Evolutionary conservation across 2,888 invertebrate species (phyloP).

Genomic region (Netelia fuscicornis): DNA sequence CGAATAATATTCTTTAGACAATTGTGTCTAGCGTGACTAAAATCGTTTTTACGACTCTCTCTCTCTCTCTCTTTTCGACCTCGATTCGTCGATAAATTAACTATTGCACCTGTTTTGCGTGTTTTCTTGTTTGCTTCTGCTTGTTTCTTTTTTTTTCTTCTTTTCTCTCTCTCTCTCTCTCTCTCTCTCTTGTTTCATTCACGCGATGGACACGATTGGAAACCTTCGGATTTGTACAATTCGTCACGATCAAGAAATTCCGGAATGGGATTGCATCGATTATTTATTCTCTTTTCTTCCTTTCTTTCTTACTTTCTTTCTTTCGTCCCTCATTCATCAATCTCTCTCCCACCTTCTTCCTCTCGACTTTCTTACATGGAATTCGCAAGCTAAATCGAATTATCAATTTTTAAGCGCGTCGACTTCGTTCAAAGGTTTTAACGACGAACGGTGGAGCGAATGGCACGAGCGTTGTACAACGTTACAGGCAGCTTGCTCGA

Average conservation of each 20-base stretch:
- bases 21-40: background rate
- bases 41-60: background rate
- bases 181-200: no score
- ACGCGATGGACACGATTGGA: background rate
- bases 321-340: background rate
- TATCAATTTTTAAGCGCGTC: background rate
- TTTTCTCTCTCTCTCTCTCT: no score
- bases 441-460: background rate
- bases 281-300: background rate
- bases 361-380: background rate
- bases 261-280: background rate
- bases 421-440: background rate
- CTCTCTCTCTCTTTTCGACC: background rate
- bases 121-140: no score
- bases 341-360: background rate
- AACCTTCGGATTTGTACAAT: background rate
- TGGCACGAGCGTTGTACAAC: background rate
- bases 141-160: no score
- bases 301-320: background rate
- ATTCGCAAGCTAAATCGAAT: background rate
- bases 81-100: background rate
- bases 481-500: background rate
- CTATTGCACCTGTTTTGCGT: background rate
- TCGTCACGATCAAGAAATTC: background rate
- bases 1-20: background rate